Percentiles rank a stretch among this genome's conserved stretches.
phyloP scores from a whole-genome alignment of 2,797 vertebrate species.

The Craterocephalus amniculus region DNA sequence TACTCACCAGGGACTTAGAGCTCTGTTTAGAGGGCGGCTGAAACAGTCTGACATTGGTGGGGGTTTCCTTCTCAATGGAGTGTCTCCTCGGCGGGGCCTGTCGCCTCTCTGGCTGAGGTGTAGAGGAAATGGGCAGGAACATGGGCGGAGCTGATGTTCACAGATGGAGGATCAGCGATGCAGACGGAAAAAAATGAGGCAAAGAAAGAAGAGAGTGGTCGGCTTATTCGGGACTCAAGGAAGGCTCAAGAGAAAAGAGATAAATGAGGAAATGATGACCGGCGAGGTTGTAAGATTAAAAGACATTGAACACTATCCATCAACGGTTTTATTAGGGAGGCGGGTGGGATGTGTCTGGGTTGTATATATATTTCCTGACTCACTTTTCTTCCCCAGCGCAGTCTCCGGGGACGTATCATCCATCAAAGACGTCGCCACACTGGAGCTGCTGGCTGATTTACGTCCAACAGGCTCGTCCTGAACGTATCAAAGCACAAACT shows the following conservation, averaged over 20 bases:
- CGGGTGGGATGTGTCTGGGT: not conserved
- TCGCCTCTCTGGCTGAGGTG: constrained; percentile 95
- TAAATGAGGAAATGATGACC: not conserved
- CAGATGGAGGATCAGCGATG: not conserved
- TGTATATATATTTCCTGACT: constrained; percentile 66
- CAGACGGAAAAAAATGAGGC: not conserved
- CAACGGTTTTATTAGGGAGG: constrained; percentile 5
- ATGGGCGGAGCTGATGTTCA: constrained; percentile 87
- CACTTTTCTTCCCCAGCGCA: constrained; percentile 89
- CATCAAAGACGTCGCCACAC: constrained; percentile 87
- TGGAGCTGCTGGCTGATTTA: constrained; percentile 90
- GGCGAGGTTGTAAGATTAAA: constrained; percentile 19
- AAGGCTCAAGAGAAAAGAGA: constrained; percentile 3
- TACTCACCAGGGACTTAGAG: constrained; percentile 96
- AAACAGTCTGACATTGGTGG: constrained; percentile 93
- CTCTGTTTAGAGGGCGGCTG: constrained; percentile 90
- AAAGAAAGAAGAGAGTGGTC: not conserved
- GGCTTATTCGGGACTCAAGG: constrained; percentile 1
- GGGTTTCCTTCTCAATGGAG: constrained; percentile 98
- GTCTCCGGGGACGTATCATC: constrained; percentile 91
- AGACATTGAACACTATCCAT: constrained; percentile 13
- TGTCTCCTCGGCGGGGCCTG: constrained; percentile 92
- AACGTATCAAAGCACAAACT: constrained; percentile 16
- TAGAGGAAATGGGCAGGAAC: constrained; percentile 98
- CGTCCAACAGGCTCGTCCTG: constrained; percentile 88